phyloP scores from a whole-genome alignment of 2,113 vertebrate genomes.

The Melanerpes formicivorus region DNA sequence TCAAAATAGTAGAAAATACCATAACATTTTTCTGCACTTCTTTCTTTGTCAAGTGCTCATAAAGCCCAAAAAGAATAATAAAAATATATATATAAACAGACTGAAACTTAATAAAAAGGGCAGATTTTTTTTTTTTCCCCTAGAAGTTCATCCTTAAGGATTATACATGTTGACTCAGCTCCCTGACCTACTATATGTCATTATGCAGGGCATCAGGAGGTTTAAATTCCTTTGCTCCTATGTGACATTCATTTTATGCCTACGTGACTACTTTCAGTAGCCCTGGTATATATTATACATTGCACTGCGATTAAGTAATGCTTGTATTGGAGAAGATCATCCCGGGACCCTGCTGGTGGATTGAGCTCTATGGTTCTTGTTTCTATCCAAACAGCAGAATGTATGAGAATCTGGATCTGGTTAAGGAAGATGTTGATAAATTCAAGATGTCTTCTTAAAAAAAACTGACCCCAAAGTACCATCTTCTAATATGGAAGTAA shows the following conservation, averaged over 20 bases:
- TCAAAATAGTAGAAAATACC: neutral
- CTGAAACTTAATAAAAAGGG: fast-evolving
- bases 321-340: neutral
- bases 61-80: neutral
- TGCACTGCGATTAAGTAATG: neutral
- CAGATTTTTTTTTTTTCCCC: fast-evolving
- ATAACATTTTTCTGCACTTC: neutral
- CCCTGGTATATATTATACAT: neutral
- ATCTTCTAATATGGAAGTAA: neutral
- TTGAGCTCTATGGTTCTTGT: neutral
- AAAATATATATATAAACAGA: fast-evolving
- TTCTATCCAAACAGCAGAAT: neutral
- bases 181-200: neutral
- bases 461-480: neutral
- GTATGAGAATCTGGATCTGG: neutral
- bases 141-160: neutral
- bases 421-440: neutral
- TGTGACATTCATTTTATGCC: neutral
- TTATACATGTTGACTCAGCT: neutral
- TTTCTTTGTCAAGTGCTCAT: neutral
- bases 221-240: neutral
- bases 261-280: neutral
- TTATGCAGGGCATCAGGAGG: neutral
- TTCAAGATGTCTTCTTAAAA: neutral
- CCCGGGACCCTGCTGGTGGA: neutral